Base-by-base conservation (phyloP, 2,797 vertebrate species). In the Argya squamiceps region DNA sequence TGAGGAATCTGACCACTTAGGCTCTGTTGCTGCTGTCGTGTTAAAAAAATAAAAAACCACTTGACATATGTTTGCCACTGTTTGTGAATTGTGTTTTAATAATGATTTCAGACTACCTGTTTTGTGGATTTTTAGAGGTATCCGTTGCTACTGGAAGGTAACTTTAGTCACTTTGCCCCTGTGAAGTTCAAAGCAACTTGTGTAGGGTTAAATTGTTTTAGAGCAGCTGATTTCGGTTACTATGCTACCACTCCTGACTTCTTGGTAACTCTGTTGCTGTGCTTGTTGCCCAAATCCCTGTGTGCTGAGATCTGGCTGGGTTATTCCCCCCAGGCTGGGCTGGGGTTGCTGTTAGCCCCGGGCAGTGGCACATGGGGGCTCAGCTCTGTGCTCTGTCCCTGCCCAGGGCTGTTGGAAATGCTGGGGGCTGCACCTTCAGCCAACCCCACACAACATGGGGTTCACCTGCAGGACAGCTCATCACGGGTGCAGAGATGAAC, bases 61-160 rank as follows among this genome's bases (percentile, higher is more conserved):
- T 60, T 78, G 65, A 22, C 16, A 2, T 2, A 0, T 23, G 4
- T 27, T 29, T 69, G 26, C 0, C 0, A 53, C 18, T n/a, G n/a
- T n/a, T n/a, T n/a, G n/a, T n/a, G 27, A 50, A 19, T 79, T 9
- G 6, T 2, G 37, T 60, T 83, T 63, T 46, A 49, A 22, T 63
- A 37, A 68, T 55, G 50, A 47, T n/a, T 94, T 92, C 44, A 41
- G 44, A 52, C 24, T 58, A 6, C 4, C 2, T 14, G 6, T 80
- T 79, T 80, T 6, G 3, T 18, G 30, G n/a, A 43, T 58, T 76
- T 58, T 64, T 67, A 60, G 41, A 68, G 9, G 32, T 55, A 30
- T 30, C 30, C 4, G 7, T 50, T 87, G 18, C 47, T 58, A 4
- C 14, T 56, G 29, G 56, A 62, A n/a, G 34, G 30, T 56, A 20